These are phyloP conservation scores for Carlito syrichta DNA, from an alignment of 2,113 vertebrate genomes.

Conservation along the genomic window DNA sequence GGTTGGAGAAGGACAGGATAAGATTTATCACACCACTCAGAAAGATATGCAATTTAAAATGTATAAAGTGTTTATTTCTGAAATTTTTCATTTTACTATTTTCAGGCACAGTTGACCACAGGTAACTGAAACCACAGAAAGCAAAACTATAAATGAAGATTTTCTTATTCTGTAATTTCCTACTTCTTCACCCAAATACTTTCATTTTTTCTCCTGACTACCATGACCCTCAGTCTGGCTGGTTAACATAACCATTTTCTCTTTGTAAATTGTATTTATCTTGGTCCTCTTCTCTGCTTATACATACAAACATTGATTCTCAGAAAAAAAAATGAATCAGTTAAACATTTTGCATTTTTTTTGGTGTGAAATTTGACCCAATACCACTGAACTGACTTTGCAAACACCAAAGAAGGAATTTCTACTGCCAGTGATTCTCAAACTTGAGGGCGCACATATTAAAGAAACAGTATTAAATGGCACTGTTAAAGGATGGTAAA, in stretches of 20 bases:
- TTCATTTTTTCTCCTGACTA: not conserved
- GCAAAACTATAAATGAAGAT: not conserved
- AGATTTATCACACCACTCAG: not conserved
- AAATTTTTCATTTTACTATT: not conserved
- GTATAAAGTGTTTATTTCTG: not conserved
- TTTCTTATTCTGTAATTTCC: not conserved
- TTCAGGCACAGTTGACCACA: not conserved
- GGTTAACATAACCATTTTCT: not conserved
- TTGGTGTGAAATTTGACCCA: not conserved
- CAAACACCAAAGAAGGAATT: not conserved
- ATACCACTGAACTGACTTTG: not conserved
- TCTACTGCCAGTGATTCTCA: not conserved
- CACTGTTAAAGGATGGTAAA: not conserved
- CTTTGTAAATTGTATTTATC: not conserved
- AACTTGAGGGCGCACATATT: not conserved
- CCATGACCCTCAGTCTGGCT: not conserved
- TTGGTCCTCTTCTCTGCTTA: not conserved
- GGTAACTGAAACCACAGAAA: not conserved
- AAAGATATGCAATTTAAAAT: not conserved
- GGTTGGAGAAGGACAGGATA: not conserved
- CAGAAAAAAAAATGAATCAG: not conserved
- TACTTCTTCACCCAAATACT: fast-evolving
- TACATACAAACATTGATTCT: not conserved
- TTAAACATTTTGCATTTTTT: not conserved
- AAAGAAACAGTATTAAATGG: not conserved